Base-by-base conservation (phyloP, 2,888 invertebrate genomes). In the Chamaedrilus cognettii region DNA sequence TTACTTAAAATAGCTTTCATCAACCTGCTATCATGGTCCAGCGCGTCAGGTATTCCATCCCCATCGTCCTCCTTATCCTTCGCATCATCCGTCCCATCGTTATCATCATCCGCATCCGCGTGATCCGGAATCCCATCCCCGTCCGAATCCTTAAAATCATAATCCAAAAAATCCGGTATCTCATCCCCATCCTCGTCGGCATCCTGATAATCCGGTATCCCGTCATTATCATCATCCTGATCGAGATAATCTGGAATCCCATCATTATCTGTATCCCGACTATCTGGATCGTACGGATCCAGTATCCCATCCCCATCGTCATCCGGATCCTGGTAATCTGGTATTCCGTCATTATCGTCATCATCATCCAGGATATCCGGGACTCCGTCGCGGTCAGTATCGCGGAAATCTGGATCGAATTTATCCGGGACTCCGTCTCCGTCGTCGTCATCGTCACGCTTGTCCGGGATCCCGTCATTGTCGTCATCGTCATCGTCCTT, bases 41-140 rank as follows among this genome's bases (percentile, higher is more conserved):
- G 26, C 35, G 67, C 42, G 69, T 77, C 77, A 3, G 74, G 75
- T 52, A 78, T 76, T 0, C 78, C 79, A 69, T 77, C 77, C 30
- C 72, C 62, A 30, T 66, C 66, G 28, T 66, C 66, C 51, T 28
- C n/a, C 35, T 49, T 30, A 23, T 65, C 65, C 34, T 70, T 31
- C 72, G 72, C 70, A 42, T 65, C 65, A 51, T 23, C 5, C 26
- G 63, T 57, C 28, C 68, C 68, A 71, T 75, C 26, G 64, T 68
- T 64, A 77, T 79, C 64, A 65, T 68, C 65, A 77, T 79, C 35
- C 70, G 61, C 30, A 31, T 68, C 68, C 68, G 60, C 33, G 23
- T 68, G 55, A 59, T 76, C 74, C 1, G 74, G 72, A 33, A 75
- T 74, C n/a, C n/a, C n/a, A n/a, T n/a, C n/a, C n/a, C n/a, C n/a